Base-by-base conservation (phyloP, 2,888 invertebrate species). In the Stenodera caucasica region DNA sequence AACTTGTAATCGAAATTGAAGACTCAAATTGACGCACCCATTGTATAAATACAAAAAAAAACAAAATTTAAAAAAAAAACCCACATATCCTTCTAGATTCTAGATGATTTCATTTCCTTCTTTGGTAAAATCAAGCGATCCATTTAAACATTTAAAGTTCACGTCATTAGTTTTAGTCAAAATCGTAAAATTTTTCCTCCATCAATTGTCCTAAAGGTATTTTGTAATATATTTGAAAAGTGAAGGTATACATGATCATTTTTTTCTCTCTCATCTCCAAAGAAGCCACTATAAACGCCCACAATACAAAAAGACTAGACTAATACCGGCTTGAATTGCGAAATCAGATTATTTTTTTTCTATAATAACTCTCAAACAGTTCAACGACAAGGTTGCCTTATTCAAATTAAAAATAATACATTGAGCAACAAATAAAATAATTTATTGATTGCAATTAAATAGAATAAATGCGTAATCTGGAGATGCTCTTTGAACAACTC, bases 191-290 rank as follows among this genome's bases (percentile, higher is more conserved):
- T 45, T 11, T 12, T 45, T 45, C 45, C 23, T 12, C 21, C 40
- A 23, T 6, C 9, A 12, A 45, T 21, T 45, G 45, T 45, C 45
- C 21, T 23, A 21, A 12, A 45, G 23, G 11, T 45, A 45, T 45
- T 45, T 45, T 45, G 45, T 45, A 45, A 45, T 45, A 12, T 23
- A 23, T 45, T 45, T 21, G 23, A 45, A 45, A 45, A 45, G 45
- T 45, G 45, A 45, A 45, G 12, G 45, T 45, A 45, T 21, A 45
- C 2, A 18, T 40, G 21, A 45, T 45, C 11, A 2, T 45, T 23
- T 45, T 21, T 23, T 45, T 45, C 45, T 23, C 9, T 45, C n/a
- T 21, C 45, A 45, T 23, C 45, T 5, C 12, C 21, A 23, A 45
- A 45, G 45, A 15, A 15, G 4, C 8, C n/a, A 15, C 14, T 15